These are phyloP conservation scores for Linyphia triangularis DNA, from an alignment of 2,888 invertebrate genomes.

Conservation along the genomic window DNA sequence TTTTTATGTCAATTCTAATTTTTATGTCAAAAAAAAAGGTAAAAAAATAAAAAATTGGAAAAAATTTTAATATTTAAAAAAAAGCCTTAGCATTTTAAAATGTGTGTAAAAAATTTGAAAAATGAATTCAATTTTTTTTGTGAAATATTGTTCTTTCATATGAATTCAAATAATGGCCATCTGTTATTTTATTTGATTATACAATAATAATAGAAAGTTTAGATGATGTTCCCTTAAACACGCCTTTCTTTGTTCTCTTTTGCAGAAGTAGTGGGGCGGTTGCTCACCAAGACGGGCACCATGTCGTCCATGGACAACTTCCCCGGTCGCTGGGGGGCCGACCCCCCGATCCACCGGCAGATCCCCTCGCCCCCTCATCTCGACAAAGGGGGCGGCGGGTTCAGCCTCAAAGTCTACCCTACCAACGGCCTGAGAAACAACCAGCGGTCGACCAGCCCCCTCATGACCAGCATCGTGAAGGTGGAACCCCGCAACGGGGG, in stretches of 20 bases:
- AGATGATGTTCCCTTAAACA: too few species aligned
- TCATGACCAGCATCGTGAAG: slow-evolving; percentile 75
- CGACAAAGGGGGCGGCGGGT: not conserved
- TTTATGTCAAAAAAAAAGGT: too few species aligned
- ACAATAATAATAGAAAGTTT: too few species aligned
- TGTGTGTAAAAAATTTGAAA: too few species aligned
- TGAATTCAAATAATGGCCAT: too few species aligned
- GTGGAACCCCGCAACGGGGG: slow-evolving; percentile 75
- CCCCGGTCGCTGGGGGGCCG: slow-evolving; percentile 27
- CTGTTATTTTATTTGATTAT: too few species aligned
- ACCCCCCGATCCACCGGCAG: slow-evolving; percentile 7
- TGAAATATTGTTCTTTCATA: too few species aligned
- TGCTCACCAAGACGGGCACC: slow-evolving; percentile 46
- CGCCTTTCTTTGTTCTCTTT: not conserved
- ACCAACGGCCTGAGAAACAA: not conserved
- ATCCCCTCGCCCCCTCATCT: slow-evolving; percentile 40
- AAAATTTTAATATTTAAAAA: too few species aligned
- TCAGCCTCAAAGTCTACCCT: slow-evolving; percentile 42
- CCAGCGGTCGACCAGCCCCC: slow-evolving; percentile 63
- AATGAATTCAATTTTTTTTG: too few species aligned
- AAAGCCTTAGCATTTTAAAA: too few species aligned
- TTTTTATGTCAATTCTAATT: too few species aligned
- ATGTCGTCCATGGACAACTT: slow-evolving; percentile 34
- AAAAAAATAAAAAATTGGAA: too few species aligned
- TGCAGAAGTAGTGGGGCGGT: slow-evolving; percentile 60